Base-by-base conservation (phyloP, 1,140 invertebrate genomes). In the Drosophila melanica region DNA sequence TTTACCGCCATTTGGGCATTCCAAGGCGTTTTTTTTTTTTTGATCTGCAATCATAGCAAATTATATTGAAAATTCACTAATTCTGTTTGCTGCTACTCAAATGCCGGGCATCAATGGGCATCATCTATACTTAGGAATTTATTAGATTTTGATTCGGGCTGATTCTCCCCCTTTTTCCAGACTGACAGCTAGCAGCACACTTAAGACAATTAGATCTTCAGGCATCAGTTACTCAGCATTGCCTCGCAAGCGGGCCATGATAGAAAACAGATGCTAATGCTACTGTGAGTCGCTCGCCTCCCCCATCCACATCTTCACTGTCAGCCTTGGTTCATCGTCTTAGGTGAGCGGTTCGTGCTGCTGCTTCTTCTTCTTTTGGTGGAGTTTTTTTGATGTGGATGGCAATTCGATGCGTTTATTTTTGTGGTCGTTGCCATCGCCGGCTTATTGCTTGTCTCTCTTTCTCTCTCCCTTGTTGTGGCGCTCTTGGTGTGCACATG, bases 261-360 rank as follows among this genome's bases (percentile, higher is more conserved):
- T 86, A 82, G 50, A 77, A 82, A 86, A 62, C 82, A 86, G 82
- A 86, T 86, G 82, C 84, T 86, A 41, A 35, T 53, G 37, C 41
- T 44, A 27, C 10, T 14, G 16, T 23, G n/a, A 20, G 4, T 14
- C 33, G 11, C 20, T 8, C 37, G n/a, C 7, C 12, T 60, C 35
- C 55, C 54, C 20, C 12, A 30, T 10, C 45, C 27, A 62, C 35
- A 60, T 44, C 37, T 23, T 33, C 50, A 11, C 9, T 9, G 8
- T 14, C 16, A 10, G 48, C 23, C 14, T 7, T 12, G 45, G 18
- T 18, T 33, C n/a, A 27, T 27, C 4, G 27, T 27, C 27, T 27
- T 27, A 27, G 27, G 5, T 27, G 27, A 27, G 27, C 27, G 6
- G 27, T n/a, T 41, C 9, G 45, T 42, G 23, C 47, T 20, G 50